Base-by-base conservation (phyloP, 23 tunicate species). In the Halocynthia aurantium region DNA sequence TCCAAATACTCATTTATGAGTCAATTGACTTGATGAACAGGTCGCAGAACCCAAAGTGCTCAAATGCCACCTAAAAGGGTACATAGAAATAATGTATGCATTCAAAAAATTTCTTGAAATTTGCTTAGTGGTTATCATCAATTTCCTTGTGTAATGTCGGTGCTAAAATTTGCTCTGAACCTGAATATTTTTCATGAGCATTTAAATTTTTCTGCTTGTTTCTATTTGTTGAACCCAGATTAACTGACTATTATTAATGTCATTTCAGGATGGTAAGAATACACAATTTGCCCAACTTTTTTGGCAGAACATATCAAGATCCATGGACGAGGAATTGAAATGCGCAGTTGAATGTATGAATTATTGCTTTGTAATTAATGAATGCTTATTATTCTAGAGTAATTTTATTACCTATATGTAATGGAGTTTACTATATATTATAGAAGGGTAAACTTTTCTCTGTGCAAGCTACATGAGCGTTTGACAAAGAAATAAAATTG, bases 281-380 rank as follows among this genome's bases (percentile, higher is more conserved):
- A 57, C 77, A 8, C 61, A 84, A 8, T 89, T 84, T 75, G 88
- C 81, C 8, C 68, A 73, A 80, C 67, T 64, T 19, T 89, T 89
- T 69, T 89, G 96, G 96, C 85, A 80, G 63, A 62, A 67, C 10
- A 61, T 83, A 74, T 66, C 77, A 6, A 52, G 15, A 6, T 22
- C 60, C 40, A 69, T 89, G 66, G 78, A 81, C 44, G 53, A 80
- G 51, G 85, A 89, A 40, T 64, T 89, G 58, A 74, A 74, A 74
- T 21, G 6, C 19, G 61, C 64, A 10, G 63, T 54, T 53, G 31
- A 74, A 74, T 52, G 70, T 65, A 65, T 10, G 70, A 31, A 31
- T 0, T 31, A 31, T 31, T 31, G 44, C 44, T 31, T 31, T 0
- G 44, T 31, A 31, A 13, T 67, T 67, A 12, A 13, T 11, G 15